Evolutionary conservation across 2,113 vertebrate species (phyloP), one percentile per base, ranked within the genome.

Genomic region (Conger conger): DNA sequence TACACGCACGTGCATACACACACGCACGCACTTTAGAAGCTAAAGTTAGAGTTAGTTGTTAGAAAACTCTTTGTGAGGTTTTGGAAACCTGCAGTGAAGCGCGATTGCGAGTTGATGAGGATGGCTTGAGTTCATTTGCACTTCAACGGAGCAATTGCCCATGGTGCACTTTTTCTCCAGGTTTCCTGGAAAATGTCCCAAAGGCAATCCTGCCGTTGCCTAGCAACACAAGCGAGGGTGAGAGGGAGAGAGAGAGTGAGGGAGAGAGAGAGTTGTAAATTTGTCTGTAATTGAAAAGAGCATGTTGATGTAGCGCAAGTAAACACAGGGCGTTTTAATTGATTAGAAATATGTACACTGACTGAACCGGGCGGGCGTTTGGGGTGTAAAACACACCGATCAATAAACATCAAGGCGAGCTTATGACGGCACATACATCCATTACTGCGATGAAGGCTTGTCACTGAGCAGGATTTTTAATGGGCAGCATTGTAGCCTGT

Each of bases 131-230:
- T 79, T 79, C 38, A 42, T 16, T 6, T 40, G 17, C 78, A 23
- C 37, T 17, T 11, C n/a, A 33, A 38, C 38, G 20, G 0, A 6
- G 9, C 17, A 18, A 37, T 17, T 20, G 36, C 30, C 23, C 18
- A 79, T 27, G 6, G 3, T 27, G 78, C 36, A 23, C 37, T 90
- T 42, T 90, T 87, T 88, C 90, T 87, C 86, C 86, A 81, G 76
- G 88, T 88, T 89, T 86, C 80, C 88, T 83, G 88, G 85, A 85
- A 73, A 76, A 77, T 50, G 20, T 57, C n/a, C 83, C 35, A 11
- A 80, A 83, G 7, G 87, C 90, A 90, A 88, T 91, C 85, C 87
- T 68, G 79, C 76, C 81, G 94, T 96, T 97, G 94, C 96, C 81
- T 94, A 91, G 95, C n/a, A 73, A 33, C 23, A 13, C 0, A 27